These are phyloP conservation scores for Aporrectodea caliginosa DNA, from an alignment of 1,140 invertebrate species.

Conservation along the genomic window DNA sequence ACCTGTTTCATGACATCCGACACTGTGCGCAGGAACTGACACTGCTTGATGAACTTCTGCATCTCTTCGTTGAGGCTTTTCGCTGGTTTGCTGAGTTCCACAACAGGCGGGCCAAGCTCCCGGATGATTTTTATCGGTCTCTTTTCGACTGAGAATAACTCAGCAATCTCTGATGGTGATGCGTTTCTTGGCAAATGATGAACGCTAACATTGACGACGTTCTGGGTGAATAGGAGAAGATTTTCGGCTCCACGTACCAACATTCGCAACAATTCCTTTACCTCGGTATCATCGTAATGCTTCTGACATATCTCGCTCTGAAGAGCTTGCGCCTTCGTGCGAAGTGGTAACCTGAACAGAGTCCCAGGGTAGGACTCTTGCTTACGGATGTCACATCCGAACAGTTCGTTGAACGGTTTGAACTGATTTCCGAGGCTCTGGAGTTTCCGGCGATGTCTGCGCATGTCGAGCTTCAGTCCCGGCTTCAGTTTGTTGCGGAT, in stretches of 20 bases:
- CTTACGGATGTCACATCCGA: conserved; percentile 32
- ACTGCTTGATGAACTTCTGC: neutral
- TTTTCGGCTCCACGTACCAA: conserved; percentile 39
- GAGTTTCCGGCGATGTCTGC: conserved; percentile 36
- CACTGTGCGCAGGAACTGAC: neutral
- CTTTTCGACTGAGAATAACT: conserved; percentile 31
- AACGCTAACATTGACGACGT: conserved; percentile 42
- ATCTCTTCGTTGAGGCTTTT: neutral
- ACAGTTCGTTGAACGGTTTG: conserved; percentile 44
- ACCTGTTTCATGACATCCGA: neutral
- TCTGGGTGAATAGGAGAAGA: conserved; percentile 49
- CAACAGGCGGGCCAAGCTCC: conserved; percentile 14
- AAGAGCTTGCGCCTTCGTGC: conserved; percentile 40
- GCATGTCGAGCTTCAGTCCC: conserved; percentile 44
- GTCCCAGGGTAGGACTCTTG: conserved; percentile 39
- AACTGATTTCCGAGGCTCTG: conserved; percentile 40
- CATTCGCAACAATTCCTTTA: conserved; percentile 41
- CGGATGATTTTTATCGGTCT: conserved; percentile 28
- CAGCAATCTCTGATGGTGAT: neutral
- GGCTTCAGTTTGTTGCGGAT: conserved; percentile 37
- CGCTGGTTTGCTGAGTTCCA: neutral
- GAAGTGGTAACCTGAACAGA: conserved; percentile 46
- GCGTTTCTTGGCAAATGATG: conserved; percentile 37
- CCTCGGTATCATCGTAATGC: conserved; percentile 39
- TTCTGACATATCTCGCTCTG: conserved; percentile 43